Evolutionary conservation across 2,797 vertebrate genomes (phyloP).

Genomic region (Lophius americanus): DNA sequence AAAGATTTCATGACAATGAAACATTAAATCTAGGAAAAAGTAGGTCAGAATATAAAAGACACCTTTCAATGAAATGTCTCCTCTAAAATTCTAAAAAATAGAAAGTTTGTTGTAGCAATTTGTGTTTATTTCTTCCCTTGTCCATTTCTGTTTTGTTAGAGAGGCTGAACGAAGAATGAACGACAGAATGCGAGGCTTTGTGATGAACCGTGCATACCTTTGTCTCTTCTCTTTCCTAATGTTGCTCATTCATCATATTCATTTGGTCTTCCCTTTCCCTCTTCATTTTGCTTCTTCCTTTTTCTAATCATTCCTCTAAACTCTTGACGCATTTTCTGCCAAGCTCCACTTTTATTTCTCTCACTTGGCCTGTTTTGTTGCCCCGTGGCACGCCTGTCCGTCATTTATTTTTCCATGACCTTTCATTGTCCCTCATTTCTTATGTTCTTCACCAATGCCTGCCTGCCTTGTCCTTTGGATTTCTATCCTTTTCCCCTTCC

Average conservation of each 20-base stretch:
- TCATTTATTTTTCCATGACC: neutral
- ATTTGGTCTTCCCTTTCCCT: constrained; percentile 8
- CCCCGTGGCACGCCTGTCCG: neutral
- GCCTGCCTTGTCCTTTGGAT: neutral
- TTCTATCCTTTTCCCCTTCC: neutral
- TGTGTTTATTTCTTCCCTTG: neutral
- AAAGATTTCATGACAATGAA: neutral
- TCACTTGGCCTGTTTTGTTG: neutral
- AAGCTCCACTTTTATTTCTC: neutral
- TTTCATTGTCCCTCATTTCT: neutral
- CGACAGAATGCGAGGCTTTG: constrained; percentile 50
- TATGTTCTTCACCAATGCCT: constrained; percentile 3
- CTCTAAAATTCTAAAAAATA: neutral
- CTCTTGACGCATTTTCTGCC: constrained; percentile 3
- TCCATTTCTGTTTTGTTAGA: constrained; percentile 20
- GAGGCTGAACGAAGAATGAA: constrained; percentile 46
- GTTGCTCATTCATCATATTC: constrained; percentile 2
- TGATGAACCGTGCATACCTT: constrained; percentile 54
- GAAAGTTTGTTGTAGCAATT: too few relatives aligned
- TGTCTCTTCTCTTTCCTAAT: constrained; percentile 37
- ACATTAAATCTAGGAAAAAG: neutral
- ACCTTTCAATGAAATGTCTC: neutral
- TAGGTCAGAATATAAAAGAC: neutral
- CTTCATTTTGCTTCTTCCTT: constrained; percentile 21
- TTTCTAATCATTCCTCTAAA: neutral